Evolutionary conservation across 92 coral and sea anemone genomes (phyloP), one percentile per base, ranked within the genome.

Genomic region (Porites rus): DNA sequence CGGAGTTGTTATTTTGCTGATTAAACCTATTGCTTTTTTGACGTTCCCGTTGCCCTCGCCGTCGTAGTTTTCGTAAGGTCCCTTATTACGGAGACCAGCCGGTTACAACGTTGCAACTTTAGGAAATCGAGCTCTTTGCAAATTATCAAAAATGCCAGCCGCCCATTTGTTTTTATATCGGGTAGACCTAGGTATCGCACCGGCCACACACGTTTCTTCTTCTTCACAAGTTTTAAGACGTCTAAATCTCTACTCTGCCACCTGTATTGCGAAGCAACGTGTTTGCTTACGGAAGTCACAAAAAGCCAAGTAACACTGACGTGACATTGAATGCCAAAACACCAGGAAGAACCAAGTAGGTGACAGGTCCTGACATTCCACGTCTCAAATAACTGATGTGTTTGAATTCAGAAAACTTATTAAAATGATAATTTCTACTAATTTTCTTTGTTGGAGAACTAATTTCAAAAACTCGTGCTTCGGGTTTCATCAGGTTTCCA

Each of bases 91-190:
- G 38, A 50, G 79, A 50, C 79, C 63, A 4, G 10, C 79, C 52
- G 79, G 79, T 74, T 74, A 18, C 79, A 74, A 75, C 25, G 63
- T 75, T 38, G 46, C 46, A 38, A 38, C 46, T 38, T 38, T 38
- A 38, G 5, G 6, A 38, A 38, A 38, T 3, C 17, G 63, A 63
- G 79, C 63, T 52, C n/a, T 52, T 56, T 3, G 28, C 43, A 62
- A 51, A 13, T 75, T 22, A 51, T 75, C 79, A 75, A 51, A 52
- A 75, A 75, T 75, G 10, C 79, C 28, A 51, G 64, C 63, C 65
- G n/a, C 79, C 79, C 53, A 52, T 75, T 75, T 75, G 79, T 17
- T 75, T 75, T 75, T 75, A 10, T 75, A 3, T 75, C 24, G 65
- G 28, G 64, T 75, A 6, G 65, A 75, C 79, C 54, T 75, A 6